Base-by-base conservation (phyloP, 2,797 vertebrate genomes). In the Pipistrellus pipistrellus region DNA sequence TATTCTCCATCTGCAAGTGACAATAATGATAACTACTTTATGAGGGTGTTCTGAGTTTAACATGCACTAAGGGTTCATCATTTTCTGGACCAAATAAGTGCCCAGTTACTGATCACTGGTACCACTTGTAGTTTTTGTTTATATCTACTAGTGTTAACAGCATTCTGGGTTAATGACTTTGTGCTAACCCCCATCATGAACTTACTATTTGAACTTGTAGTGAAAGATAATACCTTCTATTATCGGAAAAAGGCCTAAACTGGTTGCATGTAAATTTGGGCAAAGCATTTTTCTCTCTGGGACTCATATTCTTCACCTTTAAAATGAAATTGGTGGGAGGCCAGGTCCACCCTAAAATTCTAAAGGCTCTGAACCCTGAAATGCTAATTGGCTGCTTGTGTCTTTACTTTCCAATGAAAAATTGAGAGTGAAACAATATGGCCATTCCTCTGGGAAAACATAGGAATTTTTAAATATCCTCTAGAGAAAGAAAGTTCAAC, bases 401-500 rank as follows among this genome's bases (percentile, higher is more conserved):
- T 93, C 82, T 80, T 80, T 96, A 85, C 93, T 96, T 91, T 57
- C 85, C 32, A 48, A 84, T 53, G 23, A 59, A 86, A 85, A 95
- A 93, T 46, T n/a, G 80, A 95, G 55, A 93, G 59, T 91, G 55
- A 92, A 95, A 81, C 93, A 88, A 96, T 78, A 85, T 84, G 82
- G n/a, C 12, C 57, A 48, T 94, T 90, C 90, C 90, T 88, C 20
- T 48, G 95, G 73, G 97, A 96, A 96, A 83, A 78, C 76, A 68
- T 2, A 72, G 10, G 41, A 90, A 92, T 84, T 95, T 95, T 80
- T 21, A 92, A 97, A 64, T 94, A 88, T 92, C 57, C 75, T 71
- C 88, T n/a, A 73, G 85, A 90, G 92, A 95, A 96, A 82, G 81
- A 72, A 92, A 85, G 27, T 96, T 97, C 83, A 96, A 68, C 44